Percentiles rank a stretch among this genome's conserved stretches.
These are phyloP conservation scores for Trididemnum nubilum DNA, from an alignment of 23 tunicate genomes.

Conservation along the genomic window DNA sequence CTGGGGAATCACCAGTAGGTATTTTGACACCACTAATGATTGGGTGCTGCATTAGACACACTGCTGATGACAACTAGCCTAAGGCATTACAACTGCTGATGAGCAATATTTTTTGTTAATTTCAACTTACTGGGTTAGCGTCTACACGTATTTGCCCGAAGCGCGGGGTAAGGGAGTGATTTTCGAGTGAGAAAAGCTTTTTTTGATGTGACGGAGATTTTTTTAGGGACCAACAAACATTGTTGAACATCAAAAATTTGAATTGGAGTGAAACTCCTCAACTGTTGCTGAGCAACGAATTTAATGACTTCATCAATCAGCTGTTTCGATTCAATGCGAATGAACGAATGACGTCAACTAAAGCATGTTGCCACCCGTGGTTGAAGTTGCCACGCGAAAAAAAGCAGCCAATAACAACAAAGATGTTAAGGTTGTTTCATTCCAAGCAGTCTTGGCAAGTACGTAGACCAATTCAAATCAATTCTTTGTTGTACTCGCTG, in stretches of 20 bases:
- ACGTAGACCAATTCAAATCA: too few relatives aligned
- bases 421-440: neutral
- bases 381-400: neutral
- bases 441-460: neutral
- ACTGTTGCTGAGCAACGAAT: neutral
- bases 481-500: too few relatives aligned
- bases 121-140: too few relatives aligned
- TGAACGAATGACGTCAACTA: slow-evolving; percentile 44
- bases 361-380: slow-evolving; percentile 49
- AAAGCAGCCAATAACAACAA: neutral
- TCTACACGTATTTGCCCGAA: too few relatives aligned
- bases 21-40: too few relatives aligned
- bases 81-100: too few relatives aligned
- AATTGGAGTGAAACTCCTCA: neutral
- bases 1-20: too few relatives aligned
- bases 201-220: neutral
- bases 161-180: too few relatives aligned
- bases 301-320: slow-evolving; percentile 28
- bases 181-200: neutral
- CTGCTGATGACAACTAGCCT: too few relatives aligned
- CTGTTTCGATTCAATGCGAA: slow-evolving; percentile 31
- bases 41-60: too few relatives aligned
- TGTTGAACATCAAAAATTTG: slow-evolving; percentile 6
- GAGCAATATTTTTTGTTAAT: too few relatives aligned
- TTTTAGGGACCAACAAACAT: slow-evolving; percentile 47